Conservation (phyloP, 2,888 invertebrate genomes). For the Euplagia quadripunctaria region DNA sequence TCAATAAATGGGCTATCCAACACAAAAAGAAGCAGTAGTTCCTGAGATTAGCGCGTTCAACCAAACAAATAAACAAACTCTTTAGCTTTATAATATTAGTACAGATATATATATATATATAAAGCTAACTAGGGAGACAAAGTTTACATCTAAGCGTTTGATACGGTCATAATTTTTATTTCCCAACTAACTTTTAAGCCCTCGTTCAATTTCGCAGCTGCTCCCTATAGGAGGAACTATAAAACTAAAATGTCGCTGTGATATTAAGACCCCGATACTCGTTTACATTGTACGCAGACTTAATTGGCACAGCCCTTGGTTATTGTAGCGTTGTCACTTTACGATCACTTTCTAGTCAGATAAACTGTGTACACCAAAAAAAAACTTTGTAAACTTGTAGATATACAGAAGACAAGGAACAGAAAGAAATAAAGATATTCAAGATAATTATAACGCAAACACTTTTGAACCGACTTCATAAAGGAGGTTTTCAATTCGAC, state of each 20-base stretch:
- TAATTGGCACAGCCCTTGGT: background rate
- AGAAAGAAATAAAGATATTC: too few relatives aligned
- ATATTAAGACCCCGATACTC: background rate
- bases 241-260: background rate
- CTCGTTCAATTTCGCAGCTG: background rate
- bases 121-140: background rate
- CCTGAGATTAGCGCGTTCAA: too few relatives aligned
- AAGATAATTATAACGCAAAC: too few relatives aligned
- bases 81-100: too few relatives aligned
- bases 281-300: background rate
- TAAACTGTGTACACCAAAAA: background rate
- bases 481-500: too few relatives aligned
- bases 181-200: background rate
- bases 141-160: background rate
- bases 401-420: too few relatives aligned
- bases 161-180: background rate
- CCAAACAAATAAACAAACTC: too few relatives aligned
- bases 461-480: too few relatives aligned
- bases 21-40: too few relatives aligned
- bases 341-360: background rate
- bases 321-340: background rate
- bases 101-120: background rate
- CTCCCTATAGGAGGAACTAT: background rate
- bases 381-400: background rate
- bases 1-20: too few relatives aligned